Percentiles rank a stretch among this genome's conserved stretches.
phyloP scores from a whole-genome alignment of 2,797 vertebrate genomes.

The Brachyalestes nurse region DNA sequence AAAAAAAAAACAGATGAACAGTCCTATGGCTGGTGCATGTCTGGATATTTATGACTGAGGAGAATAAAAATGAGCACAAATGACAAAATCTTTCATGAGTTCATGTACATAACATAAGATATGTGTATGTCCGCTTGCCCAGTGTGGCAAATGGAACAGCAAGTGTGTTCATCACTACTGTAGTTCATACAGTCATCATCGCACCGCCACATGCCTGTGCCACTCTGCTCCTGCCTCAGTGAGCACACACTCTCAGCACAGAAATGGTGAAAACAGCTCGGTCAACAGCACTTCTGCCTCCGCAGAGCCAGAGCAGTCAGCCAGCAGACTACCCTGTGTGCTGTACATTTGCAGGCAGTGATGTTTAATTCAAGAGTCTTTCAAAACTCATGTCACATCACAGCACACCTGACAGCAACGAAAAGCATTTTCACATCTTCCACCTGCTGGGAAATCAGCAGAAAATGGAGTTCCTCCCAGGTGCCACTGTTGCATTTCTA shows the following conservation, averaged over 20 bases:
- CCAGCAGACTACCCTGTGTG: not conserved
- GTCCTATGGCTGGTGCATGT: slow-evolving; percentile 26
- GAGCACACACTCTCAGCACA: slow-evolving; percentile 10
- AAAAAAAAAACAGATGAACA: slow-evolving; percentile 22
- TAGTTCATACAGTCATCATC: slow-evolving; percentile 12
- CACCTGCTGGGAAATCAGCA: not conserved
- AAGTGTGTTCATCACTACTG: not conserved
- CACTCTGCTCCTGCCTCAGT: slow-evolving; percentile 41
- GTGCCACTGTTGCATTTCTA: not conserved
- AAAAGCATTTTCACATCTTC: slow-evolving; percentile 5
- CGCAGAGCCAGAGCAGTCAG: not conserved
- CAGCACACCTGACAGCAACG: slow-evolving; percentile 13
- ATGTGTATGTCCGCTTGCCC: slow-evolving; percentile 5
- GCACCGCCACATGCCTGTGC: slow-evolving; percentile 48
- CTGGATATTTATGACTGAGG: slow-evolving; percentile 34
- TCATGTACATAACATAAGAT: slow-evolving; percentile 28
- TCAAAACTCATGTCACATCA: slow-evolving; percentile 50
- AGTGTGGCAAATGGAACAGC: slow-evolving; percentile 1
- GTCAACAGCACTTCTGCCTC: not conserved
- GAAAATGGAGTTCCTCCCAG: not conserved
- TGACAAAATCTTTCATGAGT: slow-evolving; percentile 16
- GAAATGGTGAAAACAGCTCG: not conserved
- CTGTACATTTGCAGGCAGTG: slow-evolving; percentile 14
- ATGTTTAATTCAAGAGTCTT: slow-evolving; percentile 66
- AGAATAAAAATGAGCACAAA: slow-evolving; percentile 2